Evolutionary conservation across 2,113 vertebrate species (phyloP).

Genomic region (Gavia stellata): DNA sequence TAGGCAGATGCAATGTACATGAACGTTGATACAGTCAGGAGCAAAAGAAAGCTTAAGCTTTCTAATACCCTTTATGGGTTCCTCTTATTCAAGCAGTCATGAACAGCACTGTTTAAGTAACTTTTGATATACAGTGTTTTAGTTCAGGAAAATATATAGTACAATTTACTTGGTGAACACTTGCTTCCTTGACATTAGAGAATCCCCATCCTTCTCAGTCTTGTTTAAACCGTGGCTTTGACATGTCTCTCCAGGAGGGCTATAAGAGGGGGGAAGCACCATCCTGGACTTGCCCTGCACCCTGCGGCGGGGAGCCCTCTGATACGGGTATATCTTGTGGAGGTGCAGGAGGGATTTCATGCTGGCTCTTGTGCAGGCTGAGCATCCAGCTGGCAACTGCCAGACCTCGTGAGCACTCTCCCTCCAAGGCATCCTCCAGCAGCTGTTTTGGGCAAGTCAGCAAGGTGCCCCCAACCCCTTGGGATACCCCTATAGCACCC

Average conservation of each 20-base stretch:
- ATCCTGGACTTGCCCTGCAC: not conserved
- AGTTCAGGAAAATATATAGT: not conserved
- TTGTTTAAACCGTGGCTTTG: not conserved
- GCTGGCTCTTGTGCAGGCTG: not conserved
- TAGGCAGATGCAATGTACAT: not conserved
- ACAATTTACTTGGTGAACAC: not conserved
- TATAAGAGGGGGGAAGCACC: not conserved
- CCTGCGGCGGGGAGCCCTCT: not conserved
- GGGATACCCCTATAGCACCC: not conserved
- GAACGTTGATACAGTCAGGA: not conserved
- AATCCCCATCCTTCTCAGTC: not conserved
- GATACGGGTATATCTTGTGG: rapidly evolving
- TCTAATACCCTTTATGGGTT: rapidly evolving
- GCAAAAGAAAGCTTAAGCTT: not conserved
- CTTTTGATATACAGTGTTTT: not conserved
- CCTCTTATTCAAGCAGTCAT: not conserved
- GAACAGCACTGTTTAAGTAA: not conserved
- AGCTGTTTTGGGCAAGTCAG: not conserved
- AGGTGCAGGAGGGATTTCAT: not conserved
- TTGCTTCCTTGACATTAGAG: not conserved
- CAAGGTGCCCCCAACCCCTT: not conserved
- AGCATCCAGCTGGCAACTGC: not conserved
- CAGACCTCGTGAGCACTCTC: not conserved
- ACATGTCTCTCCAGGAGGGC: not conserved
- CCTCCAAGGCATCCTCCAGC: not conserved